phyloP scores from a whole-genome alignment of 2,113 vertebrate genomes.

The Megaceryle maxima region DNA sequence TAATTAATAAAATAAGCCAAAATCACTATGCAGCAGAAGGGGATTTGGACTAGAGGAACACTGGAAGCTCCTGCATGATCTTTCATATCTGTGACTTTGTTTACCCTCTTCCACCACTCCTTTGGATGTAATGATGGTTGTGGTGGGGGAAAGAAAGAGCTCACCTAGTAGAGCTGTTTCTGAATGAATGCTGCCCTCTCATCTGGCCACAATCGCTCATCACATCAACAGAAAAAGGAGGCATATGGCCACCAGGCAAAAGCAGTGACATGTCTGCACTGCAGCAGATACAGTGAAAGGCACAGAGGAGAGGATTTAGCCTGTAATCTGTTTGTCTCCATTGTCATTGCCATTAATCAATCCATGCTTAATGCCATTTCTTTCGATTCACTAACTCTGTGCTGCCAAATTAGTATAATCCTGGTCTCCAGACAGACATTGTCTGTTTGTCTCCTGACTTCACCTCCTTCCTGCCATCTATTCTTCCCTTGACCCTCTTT shows the following conservation, averaged over 20 bases:
- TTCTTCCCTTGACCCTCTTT: not conserved
- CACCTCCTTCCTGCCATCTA: not conserved
- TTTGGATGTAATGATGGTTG: not conserved
- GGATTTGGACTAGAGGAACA: not conserved
- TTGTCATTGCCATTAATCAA: conserved; percentile 47
- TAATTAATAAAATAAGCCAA: not conserved
- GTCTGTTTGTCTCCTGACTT: not conserved
- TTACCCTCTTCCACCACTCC: not conserved
- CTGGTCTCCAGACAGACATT: not conserved
- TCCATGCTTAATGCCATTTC: conserved; percentile 1
- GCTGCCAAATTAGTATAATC: not conserved
- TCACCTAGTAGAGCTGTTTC: not conserved
- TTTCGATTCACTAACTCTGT: conserved; percentile 3
- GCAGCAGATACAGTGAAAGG: not conserved
- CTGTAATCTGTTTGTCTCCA: conserved; percentile 36
- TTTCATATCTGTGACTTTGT: not conserved
- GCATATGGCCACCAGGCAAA: not conserved
- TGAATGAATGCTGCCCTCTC: not conserved
- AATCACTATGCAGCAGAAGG: not conserved
- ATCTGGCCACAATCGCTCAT: not conserved
- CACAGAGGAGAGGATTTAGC: conserved; percentile 14
- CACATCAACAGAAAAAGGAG: not conserved
- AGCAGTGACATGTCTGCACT: not conserved
- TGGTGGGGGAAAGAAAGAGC: not conserved
- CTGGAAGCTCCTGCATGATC: not conserved